Conservation (phyloP, 1,140 invertebrate species). For the Scaptomyza montana region DNA sequence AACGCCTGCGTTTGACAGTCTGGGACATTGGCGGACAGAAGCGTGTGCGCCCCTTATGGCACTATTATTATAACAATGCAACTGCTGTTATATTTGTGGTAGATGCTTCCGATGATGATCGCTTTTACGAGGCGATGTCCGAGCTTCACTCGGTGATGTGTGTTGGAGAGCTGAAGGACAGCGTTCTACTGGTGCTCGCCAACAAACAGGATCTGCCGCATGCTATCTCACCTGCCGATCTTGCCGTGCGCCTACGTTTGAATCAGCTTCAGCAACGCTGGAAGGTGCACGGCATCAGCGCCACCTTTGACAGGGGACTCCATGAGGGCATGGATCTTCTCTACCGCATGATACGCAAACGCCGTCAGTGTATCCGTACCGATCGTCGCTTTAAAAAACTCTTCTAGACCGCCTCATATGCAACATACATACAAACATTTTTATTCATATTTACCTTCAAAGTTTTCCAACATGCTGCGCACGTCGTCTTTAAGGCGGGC, state of each 20-base stretch:
- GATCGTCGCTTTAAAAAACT: neutral
- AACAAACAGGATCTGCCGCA: conserved; percentile 43
- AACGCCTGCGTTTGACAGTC: conserved; percentile 94
- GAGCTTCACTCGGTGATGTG: conserved; percentile 32
- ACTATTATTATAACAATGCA: conserved; percentile 33
- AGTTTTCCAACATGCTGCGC: conserved; percentile 98
- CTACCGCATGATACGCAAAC: conserved; percentile 38
- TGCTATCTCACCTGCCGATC: conserved; percentile 4
- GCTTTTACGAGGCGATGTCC: conserved; percentile 20
- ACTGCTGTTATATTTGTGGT: conserved; percentile 40
- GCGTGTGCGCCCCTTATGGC: conserved; percentile 38
- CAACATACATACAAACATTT: neutral
- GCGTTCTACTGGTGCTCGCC: conserved; percentile 31
- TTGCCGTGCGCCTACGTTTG: conserved; percentile 27
- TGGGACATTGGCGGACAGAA: conserved; percentile 89
- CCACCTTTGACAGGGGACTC: conserved; percentile 31
- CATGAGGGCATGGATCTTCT: conserved; percentile 88
- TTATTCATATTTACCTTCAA: conserved; percentile 88
- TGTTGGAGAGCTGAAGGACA: conserved; percentile 22
- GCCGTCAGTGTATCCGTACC: neutral
- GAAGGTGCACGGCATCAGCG: conserved; percentile 42
- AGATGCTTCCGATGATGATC: conserved; percentile 23
- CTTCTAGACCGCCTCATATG: neutral
- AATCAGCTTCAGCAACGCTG: conserved; percentile 37
- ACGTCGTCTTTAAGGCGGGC: conserved; percentile 97